Evolutionary conservation across 2,797 vertebrate species (phyloP), one percentile per base, ranked within the genome.

Genomic region (Neostethus bicornis): DNA sequence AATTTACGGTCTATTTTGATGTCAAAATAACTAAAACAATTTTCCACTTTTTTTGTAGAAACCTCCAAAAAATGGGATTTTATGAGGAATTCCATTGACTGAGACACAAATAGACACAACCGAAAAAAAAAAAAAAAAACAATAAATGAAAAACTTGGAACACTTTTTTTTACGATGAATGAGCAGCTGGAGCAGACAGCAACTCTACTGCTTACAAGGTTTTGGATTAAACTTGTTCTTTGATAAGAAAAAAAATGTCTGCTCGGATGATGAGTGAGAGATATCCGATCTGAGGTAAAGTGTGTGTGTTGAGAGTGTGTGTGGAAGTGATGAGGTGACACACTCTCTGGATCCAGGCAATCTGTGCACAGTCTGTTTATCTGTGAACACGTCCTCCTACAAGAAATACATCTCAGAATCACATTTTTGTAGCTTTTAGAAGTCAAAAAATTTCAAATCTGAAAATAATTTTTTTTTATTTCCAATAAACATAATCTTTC

Each of bases 321-420:
- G 35, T 55, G 80, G 77, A 89, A 85, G 53, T 87, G 85, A 87
- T 81, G 75, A 60, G 70, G 60, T 73, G 32, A 85, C 84, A 87
- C 85, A 87, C 90, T 87, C 85, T 75, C 66, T 7, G 60, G 85
- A 79, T 77, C 83, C 80, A 87, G 81, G 80, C 26, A 41, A 69
- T 84, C 63, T 70, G 67, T 51, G 55, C 6, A 51, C 61, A 50
- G 63, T 81, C 78, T 80, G 79, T 67, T 75, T 25, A 13, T 78
- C 52, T 64, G 53, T 51, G 46, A 51, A 52, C 60, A 59, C 48
- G 13, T 37, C 29, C 50, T 47, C 44, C 5, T 26, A 26, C 26
- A 26, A 26, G 4, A 2, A 7, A n/a, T n/a, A n/a, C n/a, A n/a
- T n/a, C n/a, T n/a, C n/a, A n/a, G n/a, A n/a, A n/a, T n/a, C n/a